These are phyloP conservation scores for Aphelocoma californica DNA, from an alignment of 2,797 vertebrate genomes.

Conservation along the genomic window DNA sequence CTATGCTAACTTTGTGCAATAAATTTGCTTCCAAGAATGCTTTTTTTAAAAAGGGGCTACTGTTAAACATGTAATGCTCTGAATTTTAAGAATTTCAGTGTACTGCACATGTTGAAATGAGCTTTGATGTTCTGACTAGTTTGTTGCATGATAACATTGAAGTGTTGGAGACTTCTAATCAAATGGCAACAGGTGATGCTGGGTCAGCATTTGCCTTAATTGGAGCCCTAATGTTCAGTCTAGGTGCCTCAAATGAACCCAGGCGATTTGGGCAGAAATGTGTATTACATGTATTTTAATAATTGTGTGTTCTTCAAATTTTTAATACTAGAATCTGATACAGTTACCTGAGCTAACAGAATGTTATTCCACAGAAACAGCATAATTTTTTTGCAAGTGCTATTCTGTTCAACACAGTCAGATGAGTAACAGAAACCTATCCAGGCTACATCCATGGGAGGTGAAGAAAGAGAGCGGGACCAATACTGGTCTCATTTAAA, in stretches of 20 bases:
- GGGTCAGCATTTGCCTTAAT: neutral
- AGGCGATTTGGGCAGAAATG: neutral
- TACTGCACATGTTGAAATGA: neutral
- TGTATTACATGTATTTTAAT: neutral
- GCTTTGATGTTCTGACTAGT: neutral
- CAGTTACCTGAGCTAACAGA: neutral
- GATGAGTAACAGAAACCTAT: neutral
- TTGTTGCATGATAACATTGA: neutral
- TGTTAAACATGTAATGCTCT: neutral
- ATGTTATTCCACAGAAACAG: neutral
- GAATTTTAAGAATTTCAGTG: neutral
- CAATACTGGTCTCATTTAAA: neutral
- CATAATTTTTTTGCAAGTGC: neutral
- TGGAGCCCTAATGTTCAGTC: neutral
- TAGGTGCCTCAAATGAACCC: neutral
- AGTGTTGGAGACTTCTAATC: slow-evolving; percentile 34
- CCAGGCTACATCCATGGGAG: neutral
- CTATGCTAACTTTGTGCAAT: neutral
- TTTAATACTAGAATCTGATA: neutral
- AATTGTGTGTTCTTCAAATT: neutral
- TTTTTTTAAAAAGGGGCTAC: neutral
- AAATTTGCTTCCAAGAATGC: neutral
- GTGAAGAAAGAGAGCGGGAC: neutral
- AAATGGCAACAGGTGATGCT: slow-evolving; percentile 4
- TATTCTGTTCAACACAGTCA: neutral